Base-by-base conservation (phyloP, 2,113 vertebrate species). In the Heterocephalus glaber region DNA sequence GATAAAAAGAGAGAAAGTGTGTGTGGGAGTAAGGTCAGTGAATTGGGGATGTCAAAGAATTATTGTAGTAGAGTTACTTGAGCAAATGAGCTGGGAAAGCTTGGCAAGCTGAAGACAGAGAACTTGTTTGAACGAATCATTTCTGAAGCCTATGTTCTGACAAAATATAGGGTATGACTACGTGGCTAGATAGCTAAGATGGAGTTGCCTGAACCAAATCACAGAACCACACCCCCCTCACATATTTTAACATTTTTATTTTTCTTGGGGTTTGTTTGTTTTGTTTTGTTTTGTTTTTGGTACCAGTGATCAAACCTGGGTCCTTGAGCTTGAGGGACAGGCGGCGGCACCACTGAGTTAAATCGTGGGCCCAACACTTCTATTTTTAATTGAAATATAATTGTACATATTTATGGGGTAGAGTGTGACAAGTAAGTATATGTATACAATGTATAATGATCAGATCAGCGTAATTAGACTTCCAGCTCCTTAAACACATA, bases 141-240 rank as follows among this genome's bases (percentile, higher is more conserved):
- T 95, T 85, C 41, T 86, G 65, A 97, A 76, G 30, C n/a, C 49
- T 66, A 49, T 9, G 24, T 89, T 88, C 89, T 77, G 83, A 41
- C 72, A 82, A 92, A 30, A 70, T 76, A 58, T 92, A 77, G 44
- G 28, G 20, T 92, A 61, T 44, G 84, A 86, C 24, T 65, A 47
- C 22, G 63, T 68, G 52, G 87, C 20, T 44, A 47, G 22, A n/a
- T 85, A 70, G 35, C 58, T 76, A 58, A 94, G 58, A n/a, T 26
- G 2, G 70, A 76, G 74, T 77, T 91, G 47, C 79, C 20, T 74
- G 52, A 92, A 86, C 9, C 49, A 58, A 66, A 89, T 66, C 66
- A 91, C 33, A 93, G 68, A 94, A 90, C n/a, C 76, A n/a, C 54
- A 61, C 22, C 70, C 38, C 70, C n/a, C 52, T 95, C 65, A 54